These are phyloP conservation scores for Cyanoramphus novaezelandiae DNA, from an alignment of 2,113 vertebrate species.

Conservation along the genomic window DNA sequence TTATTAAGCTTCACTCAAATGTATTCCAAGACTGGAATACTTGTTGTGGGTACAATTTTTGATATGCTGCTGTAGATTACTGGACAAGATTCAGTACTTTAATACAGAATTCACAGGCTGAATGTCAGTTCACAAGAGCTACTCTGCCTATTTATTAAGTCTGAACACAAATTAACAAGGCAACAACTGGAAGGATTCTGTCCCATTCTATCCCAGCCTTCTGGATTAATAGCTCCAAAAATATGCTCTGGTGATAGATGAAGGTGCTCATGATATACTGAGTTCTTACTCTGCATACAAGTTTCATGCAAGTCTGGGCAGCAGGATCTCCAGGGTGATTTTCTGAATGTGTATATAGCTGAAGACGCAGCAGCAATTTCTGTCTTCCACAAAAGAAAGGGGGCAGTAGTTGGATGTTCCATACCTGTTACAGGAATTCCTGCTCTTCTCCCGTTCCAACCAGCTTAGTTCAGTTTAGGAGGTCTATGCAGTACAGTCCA, in stretches of 20 bases:
- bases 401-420: neutral
- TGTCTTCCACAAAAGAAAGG: neutral
- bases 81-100: constrained; percentile 21
- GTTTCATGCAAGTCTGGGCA: neutral
- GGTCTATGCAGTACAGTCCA: neutral
- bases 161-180: neutral
- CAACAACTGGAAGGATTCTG: neutral
- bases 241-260: neutral
- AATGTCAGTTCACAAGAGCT: neutral
- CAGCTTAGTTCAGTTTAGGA: neutral
- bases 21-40: neutral
- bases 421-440: neutral
- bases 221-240: neutral
- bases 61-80: constrained; percentile 9
- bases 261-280: neutral
- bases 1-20: neutral
- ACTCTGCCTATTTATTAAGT: neutral
- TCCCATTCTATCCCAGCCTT: neutral
- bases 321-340: neutral
- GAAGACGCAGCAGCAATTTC: neutral
- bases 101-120: neutral
- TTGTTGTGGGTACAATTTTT: constrained; percentile 25
- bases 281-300: neutral
- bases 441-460: neutral
- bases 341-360: neutral